phyloP scores from a whole-genome alignment of 2,888 invertebrate species.

The Tetanocera ferruginea region DNA sequence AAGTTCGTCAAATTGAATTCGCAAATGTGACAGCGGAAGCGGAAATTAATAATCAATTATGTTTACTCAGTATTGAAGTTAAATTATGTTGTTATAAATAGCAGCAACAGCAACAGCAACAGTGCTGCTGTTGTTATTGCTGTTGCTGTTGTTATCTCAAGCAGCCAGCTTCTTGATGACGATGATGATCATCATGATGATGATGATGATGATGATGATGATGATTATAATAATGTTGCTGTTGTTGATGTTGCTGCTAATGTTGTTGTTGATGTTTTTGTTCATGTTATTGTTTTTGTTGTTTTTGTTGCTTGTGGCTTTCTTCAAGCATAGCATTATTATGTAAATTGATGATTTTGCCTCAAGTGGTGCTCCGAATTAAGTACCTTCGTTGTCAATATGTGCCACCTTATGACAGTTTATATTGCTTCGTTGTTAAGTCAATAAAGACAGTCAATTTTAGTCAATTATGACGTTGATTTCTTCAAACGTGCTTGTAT shows the following conservation, averaged over 20 bases:
- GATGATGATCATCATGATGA: neutral
- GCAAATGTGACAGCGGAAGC: constrained; percentile 14
- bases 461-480: too few relatives aligned
- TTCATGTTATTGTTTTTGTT: neutral
- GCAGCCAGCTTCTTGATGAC: neutral
- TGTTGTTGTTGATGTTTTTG: neutral
- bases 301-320: too few relatives aligned
- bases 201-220: neutral
- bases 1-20: constrained; percentile 26
- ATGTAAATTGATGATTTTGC: too few relatives aligned
- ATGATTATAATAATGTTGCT: too few relatives aligned
- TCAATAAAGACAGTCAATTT: too few relatives aligned
- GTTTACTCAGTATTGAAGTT: neutral
- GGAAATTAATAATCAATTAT: constrained; percentile 35
- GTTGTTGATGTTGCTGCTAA: neutral
- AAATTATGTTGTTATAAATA: constrained; percentile 4
- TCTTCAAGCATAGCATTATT: too few relatives aligned
- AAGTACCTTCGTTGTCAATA: too few relatives aligned
- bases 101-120: neutral
- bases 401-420: too few relatives aligned
- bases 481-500: too few relatives aligned
- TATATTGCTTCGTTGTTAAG: too few relatives aligned
- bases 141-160: neutral
- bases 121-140: neutral
- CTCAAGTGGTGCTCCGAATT: too few relatives aligned